Evolutionary conservation across 2,888 invertebrate species (phyloP), one percentile per base, ranked within the genome.

Genomic region (Meteorus colon): DNA sequence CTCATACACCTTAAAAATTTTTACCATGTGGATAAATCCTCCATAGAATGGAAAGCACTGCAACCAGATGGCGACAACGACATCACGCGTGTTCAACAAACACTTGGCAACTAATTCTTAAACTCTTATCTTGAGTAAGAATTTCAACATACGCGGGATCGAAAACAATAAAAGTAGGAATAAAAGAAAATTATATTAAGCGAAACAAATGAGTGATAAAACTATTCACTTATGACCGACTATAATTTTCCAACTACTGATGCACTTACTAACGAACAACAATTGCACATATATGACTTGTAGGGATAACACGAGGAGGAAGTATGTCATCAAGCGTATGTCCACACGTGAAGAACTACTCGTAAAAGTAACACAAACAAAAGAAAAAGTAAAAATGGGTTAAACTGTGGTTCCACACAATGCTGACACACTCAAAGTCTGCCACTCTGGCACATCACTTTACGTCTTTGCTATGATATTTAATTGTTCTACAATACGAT

Each of bases 31-130:
- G 82, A 79, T 31, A 82, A 76, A 77, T 82, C 82, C 69, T 79
- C 82, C 74, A 80, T 78, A 31, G 82, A 85, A 77, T 81, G 81
- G 65, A 83, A 82, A 73, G 81, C 82, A 73, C 82, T 83, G 75
- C 82, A 81, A 63, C 77, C 79, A 63, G 82, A 82, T 77, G 80
- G 78, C 76, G 82, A 82, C 73, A 83, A 74, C 77, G 85, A 84
- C 83, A 84, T 82, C 34, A 63, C 51, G 60, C 41, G 6, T 24
- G 68, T 27, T 51, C 27, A 1, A 51, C 48, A 27, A 41, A 41
- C 29, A 8, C 19, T 37, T 48, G n/a, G 66, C 27, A 41, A 66
- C 41, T 41, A 12, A 66, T 24, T 45, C 41, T 66, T 66, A 4
- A 19, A 27, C 19, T 24, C 41, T 66, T 45, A 4, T 37, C 37